These are phyloP conservation scores for Mactra quadrangularis DNA, from an alignment of 1,140 invertebrate genomes.

Conservation along the genomic window DNA sequence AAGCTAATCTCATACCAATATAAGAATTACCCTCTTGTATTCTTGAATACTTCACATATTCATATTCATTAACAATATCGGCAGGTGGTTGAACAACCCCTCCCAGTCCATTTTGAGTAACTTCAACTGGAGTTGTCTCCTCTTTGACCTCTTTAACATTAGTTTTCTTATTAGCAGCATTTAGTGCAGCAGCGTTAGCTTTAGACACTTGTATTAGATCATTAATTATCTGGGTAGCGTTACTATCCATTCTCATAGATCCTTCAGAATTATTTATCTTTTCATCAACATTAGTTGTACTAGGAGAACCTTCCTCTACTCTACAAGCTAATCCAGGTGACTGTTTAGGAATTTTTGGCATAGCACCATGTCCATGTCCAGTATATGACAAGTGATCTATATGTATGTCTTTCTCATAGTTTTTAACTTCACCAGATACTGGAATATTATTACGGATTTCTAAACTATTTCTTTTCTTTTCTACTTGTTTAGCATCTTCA, in stretches of 20 bases:
- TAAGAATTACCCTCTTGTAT: conserved; percentile 90
- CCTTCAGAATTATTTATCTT: not conserved
- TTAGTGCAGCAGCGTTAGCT: conserved; percentile 50
- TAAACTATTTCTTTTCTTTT: conserved; percentile 79
- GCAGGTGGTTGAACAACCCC: conserved; percentile 8
- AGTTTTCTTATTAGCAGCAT: conserved; percentile 37
- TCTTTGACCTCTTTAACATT: conserved; percentile 5
- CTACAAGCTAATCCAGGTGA: conserved; percentile 82
- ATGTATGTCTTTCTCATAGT: conserved; percentile 75
- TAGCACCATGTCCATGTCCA: conserved; percentile 73
- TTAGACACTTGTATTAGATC: conserved; percentile 54
- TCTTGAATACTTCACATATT: conserved; percentile 92
- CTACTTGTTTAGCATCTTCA: conserved; percentile 44
- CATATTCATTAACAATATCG: conserved; percentile 82
- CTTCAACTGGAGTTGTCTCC: not conserved
- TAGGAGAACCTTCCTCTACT: conserved; percentile 71
- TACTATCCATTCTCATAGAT: conserved; percentile 41
- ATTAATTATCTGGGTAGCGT: conserved; percentile 58
- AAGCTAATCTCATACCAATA: conserved; percentile 90
- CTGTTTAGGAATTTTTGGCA: conserved; percentile 80
- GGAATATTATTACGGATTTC: conserved; percentile 83
- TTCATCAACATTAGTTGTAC: conserved; percentile 29
- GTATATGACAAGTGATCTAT: conserved; percentile 65
- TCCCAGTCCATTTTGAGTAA: conserved; percentile 2
- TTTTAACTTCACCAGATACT: conserved; percentile 78